Conservation (phyloP, 2,888 invertebrate genomes). For the Hermaeophaga mercurialis region DNA sequence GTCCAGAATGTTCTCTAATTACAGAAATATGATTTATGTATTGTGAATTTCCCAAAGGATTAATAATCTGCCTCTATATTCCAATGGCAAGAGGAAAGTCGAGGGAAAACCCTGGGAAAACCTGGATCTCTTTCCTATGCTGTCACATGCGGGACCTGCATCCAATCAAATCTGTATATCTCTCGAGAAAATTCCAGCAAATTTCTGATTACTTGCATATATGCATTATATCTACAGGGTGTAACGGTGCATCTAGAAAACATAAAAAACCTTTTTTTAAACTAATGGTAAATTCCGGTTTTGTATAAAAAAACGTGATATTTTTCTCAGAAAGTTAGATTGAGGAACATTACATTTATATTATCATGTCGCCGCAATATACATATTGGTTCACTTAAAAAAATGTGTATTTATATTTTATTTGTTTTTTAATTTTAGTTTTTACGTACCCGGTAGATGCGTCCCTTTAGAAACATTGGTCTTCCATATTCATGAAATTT, state of each 20-base stretch:
- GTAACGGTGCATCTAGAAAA: no score
- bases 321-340: no score
- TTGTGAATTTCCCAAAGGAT: slow-evolving; percentile 14
- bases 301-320: no score
- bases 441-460: no score
- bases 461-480: not conserved
- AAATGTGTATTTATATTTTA: no score
- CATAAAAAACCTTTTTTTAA: no score
- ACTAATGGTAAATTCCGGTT: no score
- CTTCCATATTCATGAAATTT: slow-evolving; percentile 56
- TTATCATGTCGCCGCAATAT: no score
- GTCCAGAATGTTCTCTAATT: slow-evolving; percentile 8
- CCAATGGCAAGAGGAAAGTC: slow-evolving; percentile 10
- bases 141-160: slow-evolving; percentile 39
- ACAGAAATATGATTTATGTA: slow-evolving; percentile 23
- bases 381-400: no score
- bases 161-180: slow-evolving; percentile 57
- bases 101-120: slow-evolving; percentile 15
- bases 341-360: no score
- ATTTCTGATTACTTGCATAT: slow-evolving; percentile 50
- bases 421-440: no score
- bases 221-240: not conserved
- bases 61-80: slow-evolving; percentile 12
- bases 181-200: slow-evolving; percentile 55
- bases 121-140: slow-evolving; percentile 3